Percentiles rank a stretch among this genome's conserved stretches.
phyloP scores from a whole-genome alignment of 30 jellyfish, hydroid and myxozoan species.

The Aurelia sp. region DNA sequence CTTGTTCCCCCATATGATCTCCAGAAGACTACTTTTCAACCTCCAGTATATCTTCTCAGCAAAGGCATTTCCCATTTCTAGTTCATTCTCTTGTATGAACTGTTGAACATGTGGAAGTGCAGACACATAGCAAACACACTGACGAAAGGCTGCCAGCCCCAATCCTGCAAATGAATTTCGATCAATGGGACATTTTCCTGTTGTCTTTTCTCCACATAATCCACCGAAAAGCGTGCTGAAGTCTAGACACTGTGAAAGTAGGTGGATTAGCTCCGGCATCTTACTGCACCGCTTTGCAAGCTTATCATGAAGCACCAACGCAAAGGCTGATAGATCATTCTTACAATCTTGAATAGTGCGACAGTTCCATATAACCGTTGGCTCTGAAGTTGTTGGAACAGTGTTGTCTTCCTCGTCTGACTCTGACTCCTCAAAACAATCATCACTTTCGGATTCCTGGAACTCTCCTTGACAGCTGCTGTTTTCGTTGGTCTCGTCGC shows the following conservation, averaged over 20 bases:
- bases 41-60: constrained; percentile 1
- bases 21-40: neutral
- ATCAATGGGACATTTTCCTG: constrained; percentile 13
- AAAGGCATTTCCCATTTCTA: neutral
- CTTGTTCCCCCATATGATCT: constrained; percentile 40
- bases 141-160: constrained; percentile 15
- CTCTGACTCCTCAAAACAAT: neutral
- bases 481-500: neutral
- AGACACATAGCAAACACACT: neutral
- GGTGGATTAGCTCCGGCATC: constrained; percentile 13
- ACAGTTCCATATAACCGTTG: constrained; percentile 1
- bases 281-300: neutral
- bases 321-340: constrained; percentile 7
- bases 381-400: neutral
- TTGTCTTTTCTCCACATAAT: constrained; percentile 4
- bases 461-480: neutral
- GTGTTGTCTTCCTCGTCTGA: neutral
- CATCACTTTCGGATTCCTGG: neutral
- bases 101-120: no score
- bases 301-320: neutral
- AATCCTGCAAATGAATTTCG: neutral
- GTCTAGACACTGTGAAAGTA: constrained; percentile 31
- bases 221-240: neutral
- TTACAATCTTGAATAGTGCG: constrained; percentile 21
- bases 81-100: neutral